Evolutionary conservation across 2,797 vertebrate species (phyloP).

Genomic region (Coendou prehensilis): DNA sequence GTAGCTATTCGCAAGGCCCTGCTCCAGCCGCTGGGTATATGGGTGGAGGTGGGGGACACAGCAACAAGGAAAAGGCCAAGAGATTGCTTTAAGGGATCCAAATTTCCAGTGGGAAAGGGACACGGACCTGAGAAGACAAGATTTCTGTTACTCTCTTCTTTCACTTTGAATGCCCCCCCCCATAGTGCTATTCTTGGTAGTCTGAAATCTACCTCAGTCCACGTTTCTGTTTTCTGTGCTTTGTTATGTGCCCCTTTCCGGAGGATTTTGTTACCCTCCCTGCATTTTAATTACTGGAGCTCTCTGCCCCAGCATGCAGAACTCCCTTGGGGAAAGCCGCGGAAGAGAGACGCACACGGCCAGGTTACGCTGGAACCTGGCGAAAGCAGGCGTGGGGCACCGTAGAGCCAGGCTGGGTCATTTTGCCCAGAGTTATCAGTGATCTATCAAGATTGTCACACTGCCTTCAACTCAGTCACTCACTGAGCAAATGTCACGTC

Average conservation of each 20-base stretch:
- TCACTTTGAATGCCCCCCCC: not conserved
- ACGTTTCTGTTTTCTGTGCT: not conserved
- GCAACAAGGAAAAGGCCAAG: not conserved
- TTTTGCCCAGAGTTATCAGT: not conserved
- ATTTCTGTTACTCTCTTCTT: not conserved
- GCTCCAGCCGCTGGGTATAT: not conserved
- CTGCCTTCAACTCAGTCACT: not conserved
- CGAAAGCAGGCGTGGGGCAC: accelerated
- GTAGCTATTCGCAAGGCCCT: not conserved
- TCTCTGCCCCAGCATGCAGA: not conserved
- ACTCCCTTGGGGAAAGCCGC: not conserved
- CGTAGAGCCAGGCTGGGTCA: too few relatives aligned
- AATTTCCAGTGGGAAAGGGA: not conserved
- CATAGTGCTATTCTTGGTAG: not conserved
- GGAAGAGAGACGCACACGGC: not conserved
- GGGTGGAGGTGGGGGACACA: too few relatives aligned
- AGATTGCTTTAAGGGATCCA: not conserved
- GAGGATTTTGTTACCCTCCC: not conserved
- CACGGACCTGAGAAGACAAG: not conserved
- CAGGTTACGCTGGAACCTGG: not conserved
- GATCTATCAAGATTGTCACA: not conserved
- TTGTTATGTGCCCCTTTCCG: not conserved
- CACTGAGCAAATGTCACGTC: not conserved
- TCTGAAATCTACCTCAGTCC: not conserved
- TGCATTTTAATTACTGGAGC: not conserved